Percentiles rank a stretch among this genome's conserved stretches.
These are phyloP conservation scores for Calliopum simillimum DNA, from an alignment of 2,888 invertebrate species.

Conservation along the genomic window DNA sequence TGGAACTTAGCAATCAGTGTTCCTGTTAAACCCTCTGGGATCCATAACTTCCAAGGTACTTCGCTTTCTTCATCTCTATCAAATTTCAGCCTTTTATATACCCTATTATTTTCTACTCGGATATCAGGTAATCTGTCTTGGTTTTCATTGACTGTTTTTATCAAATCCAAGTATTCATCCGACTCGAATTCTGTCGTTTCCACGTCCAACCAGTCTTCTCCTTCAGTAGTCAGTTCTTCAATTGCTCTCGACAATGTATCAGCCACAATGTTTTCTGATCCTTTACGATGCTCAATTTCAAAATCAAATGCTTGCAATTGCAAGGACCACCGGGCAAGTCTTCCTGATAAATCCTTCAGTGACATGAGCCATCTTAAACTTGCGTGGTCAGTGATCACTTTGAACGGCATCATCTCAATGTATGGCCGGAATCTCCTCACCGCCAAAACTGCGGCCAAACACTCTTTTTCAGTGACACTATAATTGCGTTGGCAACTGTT, in stretches of 20 bases:
- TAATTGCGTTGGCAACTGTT: constrained; percentile 25
- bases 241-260: constrained; percentile 47
- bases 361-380: constrained; percentile 50
- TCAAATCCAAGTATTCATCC: too few relatives aligned
- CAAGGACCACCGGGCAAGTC: constrained; percentile 48
- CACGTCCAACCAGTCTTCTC: too few relatives aligned
- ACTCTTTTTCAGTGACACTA: constrained; percentile 38
- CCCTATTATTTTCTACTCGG: too few relatives aligned
- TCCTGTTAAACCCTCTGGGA: too few relatives aligned
- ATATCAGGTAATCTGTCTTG: neutral
- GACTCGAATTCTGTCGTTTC: too few relatives aligned
- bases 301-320: constrained; percentile 34
- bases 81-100: too few relatives aligned
- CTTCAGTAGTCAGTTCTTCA: neutral
- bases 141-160: too few relatives aligned
- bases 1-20: too few relatives aligned
- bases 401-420: constrained; percentile 39
- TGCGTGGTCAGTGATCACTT: constrained; percentile 49
- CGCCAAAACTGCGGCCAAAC: constrained; percentile 15
- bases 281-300: constrained; percentile 30
- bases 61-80: too few relatives aligned
- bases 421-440: constrained; percentile 23
- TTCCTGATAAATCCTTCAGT: constrained; percentile 49
- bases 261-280: constrained; percentile 37
- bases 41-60: too few relatives aligned